Evolutionary conservation across 2,797 vertebrate genomes (phyloP).

Genomic region (Hydrophis major): DNA sequence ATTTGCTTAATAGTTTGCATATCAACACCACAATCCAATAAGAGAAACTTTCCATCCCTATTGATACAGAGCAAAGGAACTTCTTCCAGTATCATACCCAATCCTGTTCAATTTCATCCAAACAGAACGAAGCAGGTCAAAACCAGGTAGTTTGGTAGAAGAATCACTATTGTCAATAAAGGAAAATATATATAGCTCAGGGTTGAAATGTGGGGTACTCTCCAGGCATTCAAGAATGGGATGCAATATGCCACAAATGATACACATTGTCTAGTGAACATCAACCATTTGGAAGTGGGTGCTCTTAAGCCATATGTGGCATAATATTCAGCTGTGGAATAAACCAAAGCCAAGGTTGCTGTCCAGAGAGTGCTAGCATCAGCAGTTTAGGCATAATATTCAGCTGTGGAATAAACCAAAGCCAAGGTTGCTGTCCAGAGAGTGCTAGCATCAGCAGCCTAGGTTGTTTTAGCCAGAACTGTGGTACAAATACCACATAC

Average conservation of each 20-base stretch:
- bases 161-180: neutral
- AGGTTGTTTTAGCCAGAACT: neutral
- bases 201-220: neutral
- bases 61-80: neutral
- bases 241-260: neutral
- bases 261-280: neutral
- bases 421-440: neutral
- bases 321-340: neutral
- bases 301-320: neutral
- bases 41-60: neutral
- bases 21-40: neutral
- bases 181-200: neutral
- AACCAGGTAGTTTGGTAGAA: neutral
- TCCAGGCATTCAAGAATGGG: neutral
- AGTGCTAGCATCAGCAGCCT: neutral
- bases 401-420: neutral
- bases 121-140: neutral
- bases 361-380: neutral
- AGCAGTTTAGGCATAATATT: neutral
- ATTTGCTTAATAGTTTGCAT: neutral
- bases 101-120: neutral
- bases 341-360: neutral
- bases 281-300: neutral
- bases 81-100: neutral
- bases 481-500: neutral